Conservation (phyloP, 2,888 invertebrate genomes). For the Mesoligia furuncula region DNA sequence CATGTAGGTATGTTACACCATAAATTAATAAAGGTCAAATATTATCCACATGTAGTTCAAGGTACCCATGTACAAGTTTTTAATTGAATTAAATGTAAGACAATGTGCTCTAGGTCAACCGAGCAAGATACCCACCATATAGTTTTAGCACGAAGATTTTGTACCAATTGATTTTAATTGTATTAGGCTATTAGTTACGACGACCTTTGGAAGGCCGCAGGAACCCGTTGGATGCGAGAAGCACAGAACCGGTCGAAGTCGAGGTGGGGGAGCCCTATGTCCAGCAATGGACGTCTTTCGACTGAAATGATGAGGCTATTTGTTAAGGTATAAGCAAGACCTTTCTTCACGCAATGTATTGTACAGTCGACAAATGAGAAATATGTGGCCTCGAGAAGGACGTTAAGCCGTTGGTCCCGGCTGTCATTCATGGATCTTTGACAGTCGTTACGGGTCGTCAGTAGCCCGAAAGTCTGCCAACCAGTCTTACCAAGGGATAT, state of each 20-base stretch:
- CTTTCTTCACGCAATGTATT: not conserved
- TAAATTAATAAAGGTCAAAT: conserved; percentile 55
- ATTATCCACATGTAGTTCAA: conserved; percentile 63
- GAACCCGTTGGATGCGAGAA: too few species aligned
- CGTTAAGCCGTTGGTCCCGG: too few species aligned
- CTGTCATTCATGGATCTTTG: too few species aligned
- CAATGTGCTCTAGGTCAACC: conserved; percentile 58
- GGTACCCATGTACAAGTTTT: conserved; percentile 57
- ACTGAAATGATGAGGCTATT: too few species aligned
- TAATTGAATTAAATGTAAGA: conserved; percentile 59
- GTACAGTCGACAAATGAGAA: not conserved
- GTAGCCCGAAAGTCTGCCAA: too few species aligned
- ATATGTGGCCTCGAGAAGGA: not conserved
- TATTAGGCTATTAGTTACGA: conserved; percentile 14
- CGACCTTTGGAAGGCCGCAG: too few species aligned
- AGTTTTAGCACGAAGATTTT: conserved; percentile 48
- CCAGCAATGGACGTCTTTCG: too few species aligned
- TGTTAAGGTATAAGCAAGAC: not conserved
- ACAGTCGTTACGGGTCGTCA: too few species aligned
- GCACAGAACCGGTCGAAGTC: too few species aligned
- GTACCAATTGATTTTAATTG: conserved; percentile 30
- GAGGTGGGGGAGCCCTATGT: too few species aligned
- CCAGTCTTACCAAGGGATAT: too few species aligned
- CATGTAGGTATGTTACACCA: conserved; percentile 15
- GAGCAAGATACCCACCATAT: conserved; percentile 25